These are phyloP conservation scores for Macrocentrus cingulum DNA, from an alignment of 1,140 invertebrate genomes.

Conservation along the genomic window DNA sequence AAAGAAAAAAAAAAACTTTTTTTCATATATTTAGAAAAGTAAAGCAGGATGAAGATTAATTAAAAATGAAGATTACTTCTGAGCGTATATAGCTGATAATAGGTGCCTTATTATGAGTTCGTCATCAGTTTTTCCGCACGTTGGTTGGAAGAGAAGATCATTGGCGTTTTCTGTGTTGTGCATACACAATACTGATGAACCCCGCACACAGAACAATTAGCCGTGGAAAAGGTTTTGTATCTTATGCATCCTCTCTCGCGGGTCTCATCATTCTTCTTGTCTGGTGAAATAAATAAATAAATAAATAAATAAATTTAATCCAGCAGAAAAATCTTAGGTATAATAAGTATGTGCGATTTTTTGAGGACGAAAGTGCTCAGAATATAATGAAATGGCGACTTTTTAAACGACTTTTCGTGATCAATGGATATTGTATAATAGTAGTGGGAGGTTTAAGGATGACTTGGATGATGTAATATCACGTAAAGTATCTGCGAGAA, in stretches of 20 bases:
- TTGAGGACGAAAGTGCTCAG: background rate
- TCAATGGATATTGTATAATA: slow-evolving; percentile 23
- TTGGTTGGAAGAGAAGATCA: background rate
- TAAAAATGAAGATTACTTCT: too few relatives aligned
- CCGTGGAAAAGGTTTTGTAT: slow-evolving; percentile 4
- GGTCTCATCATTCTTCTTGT: too few relatives aligned
- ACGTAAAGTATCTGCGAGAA: slow-evolving; percentile 24
- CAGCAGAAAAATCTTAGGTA: too few relatives aligned
- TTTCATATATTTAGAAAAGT: too few relatives aligned
- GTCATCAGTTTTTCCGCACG: background rate
- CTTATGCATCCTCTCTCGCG: too few relatives aligned
- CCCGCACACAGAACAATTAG: slow-evolving; percentile 24
- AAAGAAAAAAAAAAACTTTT: too few relatives aligned
- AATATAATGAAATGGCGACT: slow-evolving; percentile 5
- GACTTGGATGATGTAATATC: slow-evolving; percentile 26
- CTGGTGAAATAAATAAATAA: too few relatives aligned
- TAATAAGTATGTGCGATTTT: too few relatives aligned
- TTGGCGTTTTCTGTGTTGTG: background rate
- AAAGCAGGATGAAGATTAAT: too few relatives aligned
- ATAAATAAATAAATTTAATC: too few relatives aligned
- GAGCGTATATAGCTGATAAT: background rate
- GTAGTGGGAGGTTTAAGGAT: slow-evolving; percentile 22
- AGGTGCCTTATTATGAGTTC: background rate
- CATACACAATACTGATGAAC: slow-evolving; percentile 10
- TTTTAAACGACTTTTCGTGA: slow-evolving; percentile 25